Evolutionary conservation across 2,113 vertebrate species (phyloP), one percentile per base, ranked within the genome.

Genomic region (Equus przewalskii): DNA sequence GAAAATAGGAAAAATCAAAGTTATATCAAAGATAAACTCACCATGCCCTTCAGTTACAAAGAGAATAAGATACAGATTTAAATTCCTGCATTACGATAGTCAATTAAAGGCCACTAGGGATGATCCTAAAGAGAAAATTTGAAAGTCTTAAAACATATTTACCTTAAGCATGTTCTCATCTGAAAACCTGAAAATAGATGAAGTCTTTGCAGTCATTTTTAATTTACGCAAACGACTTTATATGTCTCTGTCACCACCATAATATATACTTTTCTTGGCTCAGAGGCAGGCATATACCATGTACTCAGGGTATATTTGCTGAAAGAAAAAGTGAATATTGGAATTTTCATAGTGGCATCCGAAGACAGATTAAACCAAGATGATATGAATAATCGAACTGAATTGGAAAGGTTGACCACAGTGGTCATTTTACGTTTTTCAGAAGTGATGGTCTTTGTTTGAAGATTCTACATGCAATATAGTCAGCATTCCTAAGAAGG

Each of bases 391-490:
- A 13, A 13, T 4, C 22, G 19, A 73, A 46, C 12, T 15, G 24
- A 69, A 44, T 33, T 7, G n/a, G 8, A 30, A 67, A 22, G 18
- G 3, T 3, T 51, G 12, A 8, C 7, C 24, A 0, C 5, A 8
- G 1, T 70, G 3, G 3, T 51, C 54, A 7, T 14, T 30, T 15
- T 19, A 2, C 62, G 0, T 24, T 13, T 13, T 46, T 58, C n/a
- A 56, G 9, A 72, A 28, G 33, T 2, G 11, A 1, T 0, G 7
- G 15, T 21, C 14, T 26, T 65, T 26, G 4, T 11, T 21, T 64
- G 19, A 18, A 49, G 21, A 21, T 10, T n/a, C 30, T n/a, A 0
- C 2, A 1, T 5, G 3, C 3, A 5, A 1, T 14, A 0, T 4
- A 13, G 9, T 13, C 46, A 6, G 56, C 21, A 15, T 75, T 11